These are phyloP conservation scores for Oasisia sp. DNA, from an alignment of 2,888 invertebrate species.

Conservation along the genomic window DNA sequence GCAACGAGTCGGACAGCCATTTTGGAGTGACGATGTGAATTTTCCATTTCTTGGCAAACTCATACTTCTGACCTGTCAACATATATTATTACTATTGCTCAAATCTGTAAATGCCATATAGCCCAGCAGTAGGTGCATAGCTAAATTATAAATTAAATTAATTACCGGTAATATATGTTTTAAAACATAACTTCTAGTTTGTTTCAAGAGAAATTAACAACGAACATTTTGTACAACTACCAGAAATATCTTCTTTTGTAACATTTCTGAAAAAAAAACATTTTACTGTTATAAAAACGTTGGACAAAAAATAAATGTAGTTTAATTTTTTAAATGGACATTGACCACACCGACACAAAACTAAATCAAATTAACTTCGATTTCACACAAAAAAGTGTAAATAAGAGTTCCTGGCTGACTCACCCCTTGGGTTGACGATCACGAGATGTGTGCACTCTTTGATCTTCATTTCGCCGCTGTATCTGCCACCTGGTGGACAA, in stretches of 20 bases:
- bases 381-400: conserved; percentile 17
- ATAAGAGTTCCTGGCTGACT: conserved; percentile 19
- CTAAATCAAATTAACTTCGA: neutral
- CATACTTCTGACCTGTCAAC: conserved; percentile 76
- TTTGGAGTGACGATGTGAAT: conserved; percentile 78
- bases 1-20: conserved; percentile 80
- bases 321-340: neutral
- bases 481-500: conserved; percentile 70
- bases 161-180: too few species aligned
- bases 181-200: too few species aligned
- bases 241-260: neutral
- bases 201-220: too few species aligned
- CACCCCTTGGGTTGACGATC: conserved; percentile 69
- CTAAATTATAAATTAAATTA: too few species aligned
- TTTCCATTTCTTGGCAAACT: conserved; percentile 70
- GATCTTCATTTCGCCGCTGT: conserved; percentile 69
- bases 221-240: neutral
- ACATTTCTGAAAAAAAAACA: neutral
- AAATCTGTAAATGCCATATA: neutral
- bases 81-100: neutral
- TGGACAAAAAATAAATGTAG: neutral
- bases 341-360: neutral
- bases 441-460: conserved; percentile 71
- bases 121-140: too few species aligned
- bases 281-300: neutral